Evolutionary conservation across 2,888 invertebrate genomes (phyloP).

Genomic region (Drosophila pseudotalamancana): DNA sequence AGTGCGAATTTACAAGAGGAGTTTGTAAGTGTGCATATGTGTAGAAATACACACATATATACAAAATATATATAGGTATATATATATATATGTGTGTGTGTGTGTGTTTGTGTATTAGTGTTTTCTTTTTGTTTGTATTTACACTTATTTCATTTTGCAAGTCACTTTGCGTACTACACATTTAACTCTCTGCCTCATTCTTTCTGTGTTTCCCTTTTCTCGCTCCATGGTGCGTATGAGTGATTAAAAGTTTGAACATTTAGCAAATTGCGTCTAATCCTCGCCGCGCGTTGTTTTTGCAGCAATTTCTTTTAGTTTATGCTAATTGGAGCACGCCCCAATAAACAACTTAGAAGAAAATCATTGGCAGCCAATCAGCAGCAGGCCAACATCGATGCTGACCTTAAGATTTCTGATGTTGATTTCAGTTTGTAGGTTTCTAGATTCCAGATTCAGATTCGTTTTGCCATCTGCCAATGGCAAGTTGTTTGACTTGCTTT

Average conservation of each 20-base stretch:
- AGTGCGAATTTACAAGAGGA: constrained; percentile 54
- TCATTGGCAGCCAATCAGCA: constrained; percentile 34
- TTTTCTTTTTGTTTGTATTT: constrained; percentile 52
- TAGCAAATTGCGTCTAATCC: constrained; percentile 68
- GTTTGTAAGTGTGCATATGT: not conserved
- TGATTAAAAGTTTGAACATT: constrained; percentile 78
- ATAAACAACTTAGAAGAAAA: constrained; percentile 57
- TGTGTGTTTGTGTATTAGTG: constrained; percentile 11
- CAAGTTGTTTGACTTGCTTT: constrained; percentile 1
- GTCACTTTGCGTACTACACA: constrained; percentile 64
- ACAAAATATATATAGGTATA: too few species aligned
- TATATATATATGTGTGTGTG: not conserved
- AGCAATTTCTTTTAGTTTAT: constrained; percentile 48
- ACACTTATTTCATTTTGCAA: constrained; percentile 72
- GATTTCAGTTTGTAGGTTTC: not conserved
- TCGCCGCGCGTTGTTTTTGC: constrained; percentile 3
- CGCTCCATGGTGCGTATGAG: constrained; percentile 70
- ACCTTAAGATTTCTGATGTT: constrained; percentile 17
- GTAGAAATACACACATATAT: too few species aligned
- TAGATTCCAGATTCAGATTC: not conserved
- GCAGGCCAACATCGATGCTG: constrained; percentile 4
- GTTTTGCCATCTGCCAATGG: not conserved
- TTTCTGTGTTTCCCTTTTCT: not conserved
- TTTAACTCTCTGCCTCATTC: constrained; percentile 21
- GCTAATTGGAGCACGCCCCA: constrained; percentile 75